Evolutionary conservation across 92 coral and sea anemone species (phyloP), one percentile per base, ranked within the genome.

Genomic region (Phenganax marumi): DNA sequence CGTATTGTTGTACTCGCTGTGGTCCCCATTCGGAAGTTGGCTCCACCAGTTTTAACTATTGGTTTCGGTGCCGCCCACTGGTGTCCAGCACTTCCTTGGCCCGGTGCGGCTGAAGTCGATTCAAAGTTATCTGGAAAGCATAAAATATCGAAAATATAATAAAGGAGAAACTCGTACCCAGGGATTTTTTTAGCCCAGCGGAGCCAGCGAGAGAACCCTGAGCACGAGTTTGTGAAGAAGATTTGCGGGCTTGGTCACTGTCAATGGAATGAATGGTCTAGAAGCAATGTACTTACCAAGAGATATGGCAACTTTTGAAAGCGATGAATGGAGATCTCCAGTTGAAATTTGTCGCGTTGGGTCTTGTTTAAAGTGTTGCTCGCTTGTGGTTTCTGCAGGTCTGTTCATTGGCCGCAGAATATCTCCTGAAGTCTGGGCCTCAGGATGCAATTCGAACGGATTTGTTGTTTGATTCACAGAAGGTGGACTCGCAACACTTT

Each of bases 51-150:
- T 80, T 92, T 96, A 19, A 90, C 91, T 68, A 91, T 92, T 9
- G 99, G 99, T 52, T 90, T 86, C 54, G 96, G 70, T 46, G 97
- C 93, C 3, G 97, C 84, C 99, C 99, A 96, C 75, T 96, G 99
- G 77, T 96, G 95, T 14, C 90, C 93, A 8, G 88, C 47, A 49
- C 70, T 78, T 33, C 39, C 72, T n/a, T 54, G 18, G 54, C 54
- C 54, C 8, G 49, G 12, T 0, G 48, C 9, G 0, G 60, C 60
- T 3, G 55, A 49, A 62, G 52, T 19, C 33, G 60, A 52, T 26
- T 78, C 60, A 21, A 78, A 62, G 16, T 78, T 50, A 62, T 78
- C 83, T 78, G 66, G 19, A 61, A 22, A 47, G 33, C 6, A 21
- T 17, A 50, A 50, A 25, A 70, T 16, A n/a, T 43, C 16, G 24